Conservation (phyloP, 2,888 invertebrate species). For the Andrena chrysosceles region DNA sequence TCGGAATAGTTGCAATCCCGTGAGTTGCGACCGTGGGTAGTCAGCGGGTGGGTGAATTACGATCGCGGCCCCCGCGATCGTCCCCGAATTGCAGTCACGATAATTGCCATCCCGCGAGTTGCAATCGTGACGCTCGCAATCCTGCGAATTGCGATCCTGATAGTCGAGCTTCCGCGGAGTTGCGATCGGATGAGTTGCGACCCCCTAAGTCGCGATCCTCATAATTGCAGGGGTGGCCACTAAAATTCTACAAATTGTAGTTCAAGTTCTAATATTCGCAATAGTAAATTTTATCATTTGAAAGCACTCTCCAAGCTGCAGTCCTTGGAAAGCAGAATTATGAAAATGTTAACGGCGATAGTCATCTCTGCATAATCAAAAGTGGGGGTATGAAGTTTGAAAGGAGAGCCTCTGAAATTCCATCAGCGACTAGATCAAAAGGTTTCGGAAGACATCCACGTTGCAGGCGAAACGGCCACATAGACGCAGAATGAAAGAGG, state of each 20-base stretch:
- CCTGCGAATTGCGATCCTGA: conserved; percentile 37
- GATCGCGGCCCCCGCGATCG: conserved; percentile 11
- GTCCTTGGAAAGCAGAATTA: too few relatives aligned
- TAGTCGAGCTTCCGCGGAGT: conserved; percentile 18
- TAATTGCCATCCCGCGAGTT: conserved; percentile 40
- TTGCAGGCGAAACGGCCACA: neutral
- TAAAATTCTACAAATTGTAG: neutral
- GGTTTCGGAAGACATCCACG: neutral
- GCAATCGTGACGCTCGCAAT: conserved; percentile 9
- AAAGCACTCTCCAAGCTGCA: too few relatives aligned
- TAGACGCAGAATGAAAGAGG: conserved; percentile 2
- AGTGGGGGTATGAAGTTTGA: neutral
- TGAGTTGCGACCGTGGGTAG: conserved; percentile 19
- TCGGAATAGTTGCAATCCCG: conserved; percentile 35
- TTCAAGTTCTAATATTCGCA: neutral
- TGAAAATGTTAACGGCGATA: too few relatives aligned
- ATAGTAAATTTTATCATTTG: neutral
- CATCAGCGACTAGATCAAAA: conserved; percentile 12
- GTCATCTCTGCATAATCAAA: neutral
- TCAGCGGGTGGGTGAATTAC: conserved; percentile 3
- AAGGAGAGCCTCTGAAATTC: neutral
- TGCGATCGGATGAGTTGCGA: conserved; percentile 31
- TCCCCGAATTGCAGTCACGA: conserved; percentile 24
- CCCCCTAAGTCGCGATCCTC: conserved; percentile 3
- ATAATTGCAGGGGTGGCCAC: neutral